phyloP scores from a whole-genome alignment of 2,888 invertebrate genomes.

The Sphaerophoria taeniata region DNA sequence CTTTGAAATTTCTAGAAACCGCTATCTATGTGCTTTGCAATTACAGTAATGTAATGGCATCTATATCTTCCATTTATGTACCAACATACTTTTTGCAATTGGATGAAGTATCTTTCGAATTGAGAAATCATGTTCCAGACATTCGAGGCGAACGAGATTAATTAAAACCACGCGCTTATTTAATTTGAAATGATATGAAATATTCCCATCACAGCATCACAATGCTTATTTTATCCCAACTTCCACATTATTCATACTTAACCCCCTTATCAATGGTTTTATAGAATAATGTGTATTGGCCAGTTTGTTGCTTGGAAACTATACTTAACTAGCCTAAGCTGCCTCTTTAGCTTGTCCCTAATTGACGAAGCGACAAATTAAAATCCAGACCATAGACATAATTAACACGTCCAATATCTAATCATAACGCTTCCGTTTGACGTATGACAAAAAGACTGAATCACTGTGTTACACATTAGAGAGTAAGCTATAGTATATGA shows the following conservation, averaged over 20 bases:
- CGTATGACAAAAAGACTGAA: slow-evolving; percentile 19
- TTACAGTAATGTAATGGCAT: no score
- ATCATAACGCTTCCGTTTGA: slow-evolving; percentile 59
- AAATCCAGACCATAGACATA: slow-evolving; percentile 66
- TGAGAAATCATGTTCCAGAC: neutral
- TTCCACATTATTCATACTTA: neutral
- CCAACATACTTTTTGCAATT: no score
- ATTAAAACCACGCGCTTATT: slow-evolving; percentile 32
- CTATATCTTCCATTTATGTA: no score
- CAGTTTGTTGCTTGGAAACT: neutral
- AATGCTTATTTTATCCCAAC: neutral
- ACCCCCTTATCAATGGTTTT: neutral
- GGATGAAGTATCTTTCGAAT: no score
- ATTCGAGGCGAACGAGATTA: slow-evolving; percentile 5
- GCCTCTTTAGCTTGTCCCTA: slow-evolving; percentile 49
- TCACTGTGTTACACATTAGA: slow-evolving; percentile 63
- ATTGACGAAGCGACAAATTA: slow-evolving; percentile 72
- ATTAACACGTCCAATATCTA: slow-evolving; percentile 73
- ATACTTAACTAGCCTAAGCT: slow-evolving; percentile 10
- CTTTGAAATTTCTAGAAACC: no score
- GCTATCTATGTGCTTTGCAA: no score
- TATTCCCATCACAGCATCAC: slow-evolving; percentile 32
- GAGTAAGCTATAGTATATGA: slow-evolving; percentile 21
- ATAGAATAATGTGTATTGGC: slow-evolving; percentile 15
- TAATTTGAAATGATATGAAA: slow-evolving; percentile 42